Base-by-base conservation (phyloP, 2,113 vertebrate species). In the Alces alces region DNA sequence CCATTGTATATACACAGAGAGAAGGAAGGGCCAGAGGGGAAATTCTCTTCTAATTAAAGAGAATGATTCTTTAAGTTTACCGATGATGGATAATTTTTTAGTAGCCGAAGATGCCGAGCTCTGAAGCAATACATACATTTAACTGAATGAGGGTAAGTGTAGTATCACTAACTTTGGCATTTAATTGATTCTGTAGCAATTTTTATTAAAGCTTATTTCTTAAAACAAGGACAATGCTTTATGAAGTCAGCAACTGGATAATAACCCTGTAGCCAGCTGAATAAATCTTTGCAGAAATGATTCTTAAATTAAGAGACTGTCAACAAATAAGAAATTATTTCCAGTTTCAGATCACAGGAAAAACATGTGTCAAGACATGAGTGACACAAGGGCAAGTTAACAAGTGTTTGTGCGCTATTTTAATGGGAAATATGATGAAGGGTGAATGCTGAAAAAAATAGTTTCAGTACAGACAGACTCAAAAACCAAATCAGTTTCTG, bases 381-480 rank as follows among this genome's bases (percentile, higher is more conserved):
- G 17, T 19, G n/a, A 86, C 52, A 70, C 7, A 36, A 57, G 17
- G 64, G 12, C 39, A 95, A 88, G 33, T 64, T 66, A 90, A 47
- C 2, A 66, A 58, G n/a, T 16, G 55, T 28, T 76, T 11, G 10
- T 19, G n/a, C 0, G 27, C 28, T 73, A 6, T 70, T 91, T 78
- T 73, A 33, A 94, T 36, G 47, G 33, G 57, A 50, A 61, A 58
- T 70, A 54, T 50, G 25, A 89, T 89, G 79, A 86, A 89, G 83
- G 45, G 76, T 93, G 58, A 96, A 90, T 87, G 28, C 47, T 96
- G 33, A 87, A 95, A 39, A 39, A 95, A 66, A 89, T 57, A 66
- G 43, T 87, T 86, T 39, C 43, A 52, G 25, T 84, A 14, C 17
- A 79, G 19, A 70, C 33, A 79, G 19, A 57, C 23, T 91, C 23